phyloP scores from a whole-genome alignment of 2,888 invertebrate species.

The Ectemnius lituratus region DNA sequence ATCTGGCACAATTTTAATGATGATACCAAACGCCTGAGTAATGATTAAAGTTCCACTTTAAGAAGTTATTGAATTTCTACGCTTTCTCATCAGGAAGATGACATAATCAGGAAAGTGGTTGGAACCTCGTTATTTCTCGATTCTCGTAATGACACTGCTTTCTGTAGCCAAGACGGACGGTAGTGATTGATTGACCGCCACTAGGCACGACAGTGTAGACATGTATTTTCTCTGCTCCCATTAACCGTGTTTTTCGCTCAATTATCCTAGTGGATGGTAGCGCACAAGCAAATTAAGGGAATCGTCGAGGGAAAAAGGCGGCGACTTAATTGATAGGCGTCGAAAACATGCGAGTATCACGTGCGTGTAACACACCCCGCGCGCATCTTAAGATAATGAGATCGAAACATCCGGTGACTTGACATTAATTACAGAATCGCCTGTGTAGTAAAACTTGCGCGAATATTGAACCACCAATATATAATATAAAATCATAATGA shows the following conservation, averaged over 20 bases:
- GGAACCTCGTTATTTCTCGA: not conserved
- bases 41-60: no score
- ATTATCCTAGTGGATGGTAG: slow-evolving; percentile 17
- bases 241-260: slow-evolving; percentile 14
- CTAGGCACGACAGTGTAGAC: slow-evolving; percentile 6
- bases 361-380: slow-evolving; percentile 13
- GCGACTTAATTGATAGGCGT: slow-evolving; percentile 19
- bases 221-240: not conserved
- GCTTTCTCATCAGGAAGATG: no score
- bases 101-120: no score
- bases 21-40: no score
- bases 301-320: slow-evolving; percentile 11
- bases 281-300: slow-evolving; percentile 22
- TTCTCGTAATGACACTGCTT: not conserved
- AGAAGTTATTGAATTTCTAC: no score
- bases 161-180: not conserved
- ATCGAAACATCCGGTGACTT: slow-evolving; percentile 26
- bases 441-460: slow-evolving; percentile 1
- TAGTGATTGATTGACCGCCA: slow-evolving; percentile 14
- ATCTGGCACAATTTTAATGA: no score
- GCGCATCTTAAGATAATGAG: slow-evolving; percentile 34
- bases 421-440: slow-evolving; percentile 25
- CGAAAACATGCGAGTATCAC: slow-evolving; percentile 9
- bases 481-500: no score
- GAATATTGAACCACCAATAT: no score